These are phyloP conservation scores for Achatina immaculata DNA, from an alignment of 1,140 invertebrate genomes.

Conservation along the genomic window DNA sequence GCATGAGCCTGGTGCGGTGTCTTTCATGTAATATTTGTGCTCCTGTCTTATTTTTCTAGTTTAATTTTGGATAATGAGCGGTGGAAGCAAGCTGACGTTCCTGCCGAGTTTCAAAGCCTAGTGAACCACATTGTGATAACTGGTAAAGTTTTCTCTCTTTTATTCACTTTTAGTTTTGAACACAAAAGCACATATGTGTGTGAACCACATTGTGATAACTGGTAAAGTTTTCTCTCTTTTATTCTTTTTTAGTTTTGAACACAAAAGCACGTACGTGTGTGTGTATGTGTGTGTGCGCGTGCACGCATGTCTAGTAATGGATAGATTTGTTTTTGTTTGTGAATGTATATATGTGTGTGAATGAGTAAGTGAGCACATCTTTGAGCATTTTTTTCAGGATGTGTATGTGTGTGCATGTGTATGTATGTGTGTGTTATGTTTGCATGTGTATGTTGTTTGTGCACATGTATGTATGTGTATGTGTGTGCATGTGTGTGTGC, in stretches of 20 bases:
- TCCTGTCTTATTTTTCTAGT: conserved; percentile 52
- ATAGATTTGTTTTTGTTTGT: no score
- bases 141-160: conserved; percentile 47
- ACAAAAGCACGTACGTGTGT: conserved; percentile 70
- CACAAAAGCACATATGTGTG: conserved; percentile 50
- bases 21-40: conserved; percentile 6
- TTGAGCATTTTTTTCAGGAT: no score
- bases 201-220: conserved; percentile 78
- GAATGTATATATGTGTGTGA: no score
- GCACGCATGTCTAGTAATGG: neutral
- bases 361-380: no score
- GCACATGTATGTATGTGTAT: no score
- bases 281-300: neutral
- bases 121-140: conserved; percentile 79
- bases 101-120: conserved; percentile 86
- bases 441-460: no score
- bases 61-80: conserved; percentile 88
- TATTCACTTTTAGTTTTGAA: neutral
- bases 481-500: no score
- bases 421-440: no score
- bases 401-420: no score
- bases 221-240: conserved; percentile 46
- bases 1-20: no score
- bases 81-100: conserved; percentile 94
- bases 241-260: neutral